Percentiles rank a stretch among this genome's conserved stretches.
Evolutionary conservation across 1,140 invertebrate genomes (phyloP).

Genomic region (Diuraphis noxia): DNA sequence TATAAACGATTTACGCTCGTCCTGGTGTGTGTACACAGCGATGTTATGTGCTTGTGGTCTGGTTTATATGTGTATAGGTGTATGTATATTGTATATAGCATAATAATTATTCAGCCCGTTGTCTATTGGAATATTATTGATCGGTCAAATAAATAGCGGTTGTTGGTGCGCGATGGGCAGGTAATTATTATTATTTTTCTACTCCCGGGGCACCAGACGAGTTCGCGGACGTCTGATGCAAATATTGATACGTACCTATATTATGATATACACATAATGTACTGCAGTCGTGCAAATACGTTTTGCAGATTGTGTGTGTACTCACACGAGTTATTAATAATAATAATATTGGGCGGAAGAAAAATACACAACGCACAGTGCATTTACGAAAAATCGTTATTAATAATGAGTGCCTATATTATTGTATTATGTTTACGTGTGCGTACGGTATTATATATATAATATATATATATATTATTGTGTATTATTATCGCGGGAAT

Average conservation of each 20-base stretch:
- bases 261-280: neutral
- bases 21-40: neutral
- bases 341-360: neutral
- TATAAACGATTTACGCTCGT: conserved; percentile 1
- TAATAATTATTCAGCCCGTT: neutral
- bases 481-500: neutral
- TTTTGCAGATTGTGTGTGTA: neutral
- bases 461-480: too few relatives aligned
- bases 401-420: neutral
- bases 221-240: conserved; percentile 4
- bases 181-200: conserved; percentile 21
- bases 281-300: neutral
- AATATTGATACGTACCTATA: neutral
- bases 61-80: neutral
- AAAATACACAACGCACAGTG: neutral
- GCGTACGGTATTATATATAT: neutral
- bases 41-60: too few relatives aligned
- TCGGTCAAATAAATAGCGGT: neutral
- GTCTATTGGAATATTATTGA: neutral
- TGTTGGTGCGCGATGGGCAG: neutral
- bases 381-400: neutral
- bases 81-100: neutral
- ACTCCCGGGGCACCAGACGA: neutral
- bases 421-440: neutral
- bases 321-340: neutral